phyloP scores from a whole-genome alignment of 2,888 invertebrate species.

The Seira ritae region DNA sequence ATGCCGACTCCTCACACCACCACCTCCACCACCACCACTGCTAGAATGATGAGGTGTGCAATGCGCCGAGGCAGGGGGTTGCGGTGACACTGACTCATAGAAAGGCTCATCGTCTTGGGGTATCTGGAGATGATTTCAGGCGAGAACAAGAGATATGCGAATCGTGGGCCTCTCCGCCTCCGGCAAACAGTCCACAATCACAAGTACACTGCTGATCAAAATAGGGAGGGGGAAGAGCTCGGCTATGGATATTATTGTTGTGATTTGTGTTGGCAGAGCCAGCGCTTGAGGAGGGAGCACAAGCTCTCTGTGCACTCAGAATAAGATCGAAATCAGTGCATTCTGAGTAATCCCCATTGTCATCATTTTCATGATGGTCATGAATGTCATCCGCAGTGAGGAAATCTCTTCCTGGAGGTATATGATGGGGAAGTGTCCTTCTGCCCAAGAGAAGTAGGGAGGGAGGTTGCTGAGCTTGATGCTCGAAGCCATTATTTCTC shows the following conservation, averaged over 20 bases:
- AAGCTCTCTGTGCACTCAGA: constrained; percentile 55
- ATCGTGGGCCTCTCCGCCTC: constrained; percentile 15
- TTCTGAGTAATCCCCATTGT: constrained; percentile 66
- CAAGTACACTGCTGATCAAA: constrained; percentile 50
- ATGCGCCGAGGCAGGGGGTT: constrained; percentile 40
- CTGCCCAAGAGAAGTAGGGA: constrained; percentile 41
- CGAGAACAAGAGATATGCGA: neutral
- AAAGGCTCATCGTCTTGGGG: constrained; percentile 65
- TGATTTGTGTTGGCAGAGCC: neutral
- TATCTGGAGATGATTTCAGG: constrained; percentile 13
- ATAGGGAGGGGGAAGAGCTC: neutral
- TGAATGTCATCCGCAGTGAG: constrained; percentile 61
- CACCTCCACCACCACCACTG: no score
- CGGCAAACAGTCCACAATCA: constrained; percentile 52
- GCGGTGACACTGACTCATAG: constrained; percentile 68
- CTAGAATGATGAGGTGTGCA: constrained; percentile 35
- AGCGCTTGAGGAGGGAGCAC: constrained; percentile 10
- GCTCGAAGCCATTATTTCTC: constrained; percentile 31
- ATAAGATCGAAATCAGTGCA: constrained; percentile 64
- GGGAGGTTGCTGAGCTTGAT: constrained; percentile 41
- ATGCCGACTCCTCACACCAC: constrained; percentile 30
- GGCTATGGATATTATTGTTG: neutral
- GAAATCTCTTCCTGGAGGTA: constrained; percentile 37
- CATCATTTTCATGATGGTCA: constrained; percentile 50
- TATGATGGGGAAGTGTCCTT: constrained; percentile 48